Conservation (phyloP, 2,113 vertebrate species). For the Cathartes aura region DNA sequence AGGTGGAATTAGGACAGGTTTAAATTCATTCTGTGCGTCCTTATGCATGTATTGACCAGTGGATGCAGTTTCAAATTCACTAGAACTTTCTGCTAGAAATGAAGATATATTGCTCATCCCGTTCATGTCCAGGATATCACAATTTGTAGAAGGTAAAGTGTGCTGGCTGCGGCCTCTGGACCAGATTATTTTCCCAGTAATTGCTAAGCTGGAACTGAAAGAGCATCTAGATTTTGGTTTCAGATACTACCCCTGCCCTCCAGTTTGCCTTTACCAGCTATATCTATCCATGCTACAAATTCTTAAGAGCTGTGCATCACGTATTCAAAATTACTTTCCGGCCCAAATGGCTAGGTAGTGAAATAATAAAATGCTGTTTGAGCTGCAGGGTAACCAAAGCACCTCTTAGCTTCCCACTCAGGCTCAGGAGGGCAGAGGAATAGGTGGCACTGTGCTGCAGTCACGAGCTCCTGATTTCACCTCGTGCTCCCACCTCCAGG, state of each 20-base stretch:
- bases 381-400: background rate
- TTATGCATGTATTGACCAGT: background rate
- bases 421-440: background rate
- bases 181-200: background rate
- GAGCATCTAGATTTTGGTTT: background rate
- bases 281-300: background rate
- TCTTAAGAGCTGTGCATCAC: background rate
- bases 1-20: background rate
- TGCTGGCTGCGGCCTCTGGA: background rate
- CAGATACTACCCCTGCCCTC: background rate
- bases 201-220: background rate
- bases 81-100: background rate
- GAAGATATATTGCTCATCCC: background rate
- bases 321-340: background rate
- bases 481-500: background rate
- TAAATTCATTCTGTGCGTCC: background rate
- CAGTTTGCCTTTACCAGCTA: background rate
- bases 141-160: background rate
- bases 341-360: background rate
- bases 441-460: accelerated
- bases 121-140: background rate
- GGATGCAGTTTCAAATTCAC: background rate
- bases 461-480: accelerated
- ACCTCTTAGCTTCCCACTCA: background rate
- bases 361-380: background rate